Evolutionary conservation across 2,113 vertebrate species (phyloP), one percentile per base, ranked within the genome.

Genomic region (Ahaetulla prasina): DNA sequence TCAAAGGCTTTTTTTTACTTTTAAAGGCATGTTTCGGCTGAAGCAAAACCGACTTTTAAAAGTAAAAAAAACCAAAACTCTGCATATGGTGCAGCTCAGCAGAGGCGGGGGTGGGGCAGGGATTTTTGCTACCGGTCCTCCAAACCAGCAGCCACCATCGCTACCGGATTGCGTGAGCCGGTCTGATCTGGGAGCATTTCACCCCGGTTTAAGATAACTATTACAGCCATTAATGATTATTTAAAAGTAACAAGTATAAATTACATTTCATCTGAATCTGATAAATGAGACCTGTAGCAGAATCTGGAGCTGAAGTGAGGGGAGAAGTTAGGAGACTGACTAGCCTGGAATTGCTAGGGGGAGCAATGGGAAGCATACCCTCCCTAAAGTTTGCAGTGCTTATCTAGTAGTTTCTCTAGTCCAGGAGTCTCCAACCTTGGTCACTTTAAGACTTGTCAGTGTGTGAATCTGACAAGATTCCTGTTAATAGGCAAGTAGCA

Each of bases 221-320:
- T 80, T 80, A 80, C 68, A 80, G 68, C 7, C 35, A 80, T 22
- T 80, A 39, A 80, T 43, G n/a, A 80, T 80, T 22, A 80, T 43
- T 80, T 80, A 80, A 92, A 45, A 80, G n/a, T 54, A 85, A 27
- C 74, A 30, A 47, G 11, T 45, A 55, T 22, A 57, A 91, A 85
- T 85, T 57, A 89, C 25, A 52, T 63, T 54, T 53, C 45, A 55
- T 2, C 54, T 80, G 85, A 5, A 50, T 86, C 50, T 80, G 74
- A 0, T 43, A 55, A 5, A 23, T 57, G 35, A n/a, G 50, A 8
- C 30, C 30, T 68, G n/a, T 18, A 14, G 30, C 16, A 5, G 63
- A 68, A 68, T 35, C 30, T n/a, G 63, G 63, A 35, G 30, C 30
- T 68, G 63, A 68, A 68, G 30, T 68, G 30, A 35, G 63, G 12